phyloP scores from a whole-genome alignment of 23 tunicate genomes.

The Halocynthia roretzi region DNA sequence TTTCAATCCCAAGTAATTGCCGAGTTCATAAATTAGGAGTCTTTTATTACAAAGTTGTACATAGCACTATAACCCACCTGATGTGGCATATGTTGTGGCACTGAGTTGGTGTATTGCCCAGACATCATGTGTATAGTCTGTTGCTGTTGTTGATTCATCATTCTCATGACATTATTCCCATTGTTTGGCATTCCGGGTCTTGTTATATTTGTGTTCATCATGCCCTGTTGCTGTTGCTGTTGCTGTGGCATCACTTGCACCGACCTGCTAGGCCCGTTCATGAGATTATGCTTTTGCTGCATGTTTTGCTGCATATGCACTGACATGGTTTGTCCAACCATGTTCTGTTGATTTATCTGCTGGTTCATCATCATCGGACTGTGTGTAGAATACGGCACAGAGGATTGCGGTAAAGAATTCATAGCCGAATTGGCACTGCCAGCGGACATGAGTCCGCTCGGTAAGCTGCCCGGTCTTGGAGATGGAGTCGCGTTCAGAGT shows the following conservation, averaged over 20 bases:
- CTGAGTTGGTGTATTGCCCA: too few relatives aligned
- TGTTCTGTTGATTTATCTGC: conserved; percentile 28
- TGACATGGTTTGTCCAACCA: not conserved
- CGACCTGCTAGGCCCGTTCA: too few relatives aligned
- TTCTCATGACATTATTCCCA: conserved; percentile 23
- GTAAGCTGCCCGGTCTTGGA: conserved; percentile 49
- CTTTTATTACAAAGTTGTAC: too few relatives aligned
- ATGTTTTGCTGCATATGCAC: not conserved
- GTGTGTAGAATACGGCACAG: conserved; percentile 7
- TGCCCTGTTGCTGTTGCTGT: conserved; percentile 10
- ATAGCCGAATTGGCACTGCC: conserved; percentile 38
- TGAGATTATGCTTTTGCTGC: conserved; percentile 33
- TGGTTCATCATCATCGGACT: conserved; percentile 22
- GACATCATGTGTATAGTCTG: too few relatives aligned
- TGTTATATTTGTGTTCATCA: not conserved
- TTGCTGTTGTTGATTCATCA: not conserved
- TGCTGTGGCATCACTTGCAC: conserved; percentile 37
- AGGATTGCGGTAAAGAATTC: conserved; percentile 21
- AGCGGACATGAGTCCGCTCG: conserved; percentile 34
- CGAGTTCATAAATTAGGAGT: too few relatives aligned
- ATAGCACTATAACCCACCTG: too few relatives aligned
- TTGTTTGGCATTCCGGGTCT: not conserved
- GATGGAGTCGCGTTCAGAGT: conserved; percentile 82
- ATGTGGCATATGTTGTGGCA: too few relatives aligned
- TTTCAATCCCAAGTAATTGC: too few relatives aligned